Evolutionary conservation across 2,888 invertebrate species (phyloP).

Genomic region (Aethes cnicana): DNA sequence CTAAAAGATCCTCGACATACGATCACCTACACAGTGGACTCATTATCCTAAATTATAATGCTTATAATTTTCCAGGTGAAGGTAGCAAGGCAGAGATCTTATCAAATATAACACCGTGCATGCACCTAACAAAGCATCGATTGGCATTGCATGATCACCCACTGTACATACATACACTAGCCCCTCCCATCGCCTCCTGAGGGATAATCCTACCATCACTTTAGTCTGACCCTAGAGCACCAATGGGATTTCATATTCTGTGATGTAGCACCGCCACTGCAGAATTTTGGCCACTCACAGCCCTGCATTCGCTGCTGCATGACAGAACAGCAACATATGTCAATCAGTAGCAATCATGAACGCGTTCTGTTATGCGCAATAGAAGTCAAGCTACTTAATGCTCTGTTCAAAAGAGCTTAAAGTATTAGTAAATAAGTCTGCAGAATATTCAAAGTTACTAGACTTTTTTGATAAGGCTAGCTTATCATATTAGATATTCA

Average conservation of each 20-base stretch:
- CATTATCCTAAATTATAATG: neutral
- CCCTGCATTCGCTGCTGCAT: neutral
- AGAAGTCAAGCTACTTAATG: too few species aligned
- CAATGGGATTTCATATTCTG: neutral
- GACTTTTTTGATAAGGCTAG: too few species aligned
- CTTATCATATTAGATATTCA: too few species aligned
- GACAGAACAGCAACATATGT: too few species aligned
- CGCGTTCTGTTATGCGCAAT: too few species aligned
- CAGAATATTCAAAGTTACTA: too few species aligned
- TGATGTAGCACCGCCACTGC: neutral
- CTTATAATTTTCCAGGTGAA: conserved; percentile 27
- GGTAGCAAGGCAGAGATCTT: conserved; percentile 56
- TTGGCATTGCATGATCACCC: conserved; percentile 67
- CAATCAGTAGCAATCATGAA: neutral
- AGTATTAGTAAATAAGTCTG: too few species aligned
- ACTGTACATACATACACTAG: conserved; percentile 54
- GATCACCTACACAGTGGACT: too few species aligned
- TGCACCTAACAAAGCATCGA: conserved; percentile 52
- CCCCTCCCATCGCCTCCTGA: conserved; percentile 73
- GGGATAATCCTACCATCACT: conserved; percentile 19
- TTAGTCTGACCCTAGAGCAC: conserved; percentile 8
- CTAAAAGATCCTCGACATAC: too few species aligned
- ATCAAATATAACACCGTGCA: conserved; percentile 61
- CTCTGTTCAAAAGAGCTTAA: too few species aligned
- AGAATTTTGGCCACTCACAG: neutral